These are phyloP conservation scores for Nibea coibor DNA, from an alignment of 2,113 vertebrate species.

Conservation along the genomic window DNA sequence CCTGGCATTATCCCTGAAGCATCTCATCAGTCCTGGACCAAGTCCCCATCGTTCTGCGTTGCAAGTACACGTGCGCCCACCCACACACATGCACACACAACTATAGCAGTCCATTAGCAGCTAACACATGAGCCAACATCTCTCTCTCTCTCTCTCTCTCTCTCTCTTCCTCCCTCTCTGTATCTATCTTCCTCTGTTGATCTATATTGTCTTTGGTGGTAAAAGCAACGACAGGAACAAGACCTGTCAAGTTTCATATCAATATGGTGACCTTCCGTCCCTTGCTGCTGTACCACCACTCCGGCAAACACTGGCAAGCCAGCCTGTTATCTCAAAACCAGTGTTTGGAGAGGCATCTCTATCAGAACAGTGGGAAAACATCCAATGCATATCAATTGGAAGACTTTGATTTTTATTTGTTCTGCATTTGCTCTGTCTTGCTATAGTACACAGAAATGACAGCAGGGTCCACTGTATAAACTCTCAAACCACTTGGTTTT, in stretches of 20 bases:
- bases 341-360: conserved; percentile 80
- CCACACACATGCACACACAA: conserved; percentile 63
- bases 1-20: conserved; percentile 83
- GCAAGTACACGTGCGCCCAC: conserved; percentile 63
- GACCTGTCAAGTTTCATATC: conserved; percentile 75
- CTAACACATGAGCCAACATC: conserved; percentile 70
- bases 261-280: conserved; percentile 65
- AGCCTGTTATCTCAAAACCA: conserved; percentile 72
- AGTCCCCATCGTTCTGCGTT: conserved; percentile 72
- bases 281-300: conserved; percentile 55
- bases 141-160: conserved; percentile 16
- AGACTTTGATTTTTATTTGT: conserved; percentile 77
- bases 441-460: conserved; percentile 75
- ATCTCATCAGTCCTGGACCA: conserved; percentile 84
- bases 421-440: conserved; percentile 71
- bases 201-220: conserved; percentile 50
- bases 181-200: conserved; percentile 35
- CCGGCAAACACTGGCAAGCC: conserved; percentile 63
- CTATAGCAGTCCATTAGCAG: conserved; percentile 71
- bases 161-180: conserved; percentile 4
- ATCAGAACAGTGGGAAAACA: conserved; percentile 73
- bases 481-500: conserved; percentile 64
- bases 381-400: conserved; percentile 80
- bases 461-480: conserved; percentile 71
- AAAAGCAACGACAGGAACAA: conserved; percentile 51